Evolutionary conservation across 2,888 invertebrate genomes (phyloP).

Genomic region (Nasonovia ribisnigri): DNA sequence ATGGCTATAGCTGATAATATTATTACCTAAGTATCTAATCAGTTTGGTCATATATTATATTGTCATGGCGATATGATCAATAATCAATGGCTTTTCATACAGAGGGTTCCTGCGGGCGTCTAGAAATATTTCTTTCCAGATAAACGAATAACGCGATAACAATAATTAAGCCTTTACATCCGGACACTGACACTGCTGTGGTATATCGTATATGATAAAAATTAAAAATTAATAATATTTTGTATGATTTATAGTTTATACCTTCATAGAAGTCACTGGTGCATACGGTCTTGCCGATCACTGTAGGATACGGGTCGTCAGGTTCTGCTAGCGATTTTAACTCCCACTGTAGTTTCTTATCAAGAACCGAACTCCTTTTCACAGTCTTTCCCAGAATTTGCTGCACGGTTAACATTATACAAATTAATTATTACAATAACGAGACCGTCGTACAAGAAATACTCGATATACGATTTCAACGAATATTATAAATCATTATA

Average conservation of each 20-base stretch:
- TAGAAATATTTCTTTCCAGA: background rate
- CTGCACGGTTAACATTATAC: slow-evolving; percentile 72
- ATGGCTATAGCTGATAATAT: background rate
- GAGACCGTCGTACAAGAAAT: background rate
- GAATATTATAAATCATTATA: background rate
- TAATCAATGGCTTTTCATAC: background rate
- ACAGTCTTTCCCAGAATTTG: slow-evolving; percentile 87
- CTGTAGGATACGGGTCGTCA: slow-evolving; percentile 88
- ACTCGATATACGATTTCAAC: background rate
- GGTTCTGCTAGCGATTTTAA: slow-evolving; percentile 80
- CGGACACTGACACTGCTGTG: background rate
- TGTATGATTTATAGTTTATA: slow-evolving; percentile 69
- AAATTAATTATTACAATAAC: background rate
- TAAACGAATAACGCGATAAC: background rate
- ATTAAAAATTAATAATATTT: background rate
- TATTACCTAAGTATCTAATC: background rate
- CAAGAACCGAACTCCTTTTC: slow-evolving; percentile 85
- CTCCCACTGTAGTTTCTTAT: slow-evolving; percentile 84
- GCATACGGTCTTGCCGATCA: slow-evolving; percentile 94
- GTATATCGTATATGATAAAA: background rate
- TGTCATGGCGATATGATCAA: background rate
- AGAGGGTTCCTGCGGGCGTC: background rate
- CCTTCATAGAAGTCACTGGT: slow-evolving; percentile 99
- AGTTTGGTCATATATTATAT: background rate
- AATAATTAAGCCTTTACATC: background rate